Conservation (phyloP, 2,888 invertebrate genomes). For the Athetis lepigone region DNA sequence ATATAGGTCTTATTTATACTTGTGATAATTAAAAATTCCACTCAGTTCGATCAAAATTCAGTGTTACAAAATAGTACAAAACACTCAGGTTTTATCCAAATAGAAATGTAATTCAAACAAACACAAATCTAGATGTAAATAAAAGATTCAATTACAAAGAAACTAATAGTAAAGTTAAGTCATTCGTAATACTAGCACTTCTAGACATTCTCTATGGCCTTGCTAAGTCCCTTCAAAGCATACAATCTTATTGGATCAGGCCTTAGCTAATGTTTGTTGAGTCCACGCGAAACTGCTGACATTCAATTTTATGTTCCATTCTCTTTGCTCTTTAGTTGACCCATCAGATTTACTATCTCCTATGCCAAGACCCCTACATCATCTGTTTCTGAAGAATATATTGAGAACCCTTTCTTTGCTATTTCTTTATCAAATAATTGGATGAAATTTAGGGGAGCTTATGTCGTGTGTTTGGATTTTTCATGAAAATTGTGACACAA, state of each 20-base stretch:
- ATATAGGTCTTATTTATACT: neutral
- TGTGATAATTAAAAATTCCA: neutral
- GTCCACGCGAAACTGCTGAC: constrained; percentile 77
- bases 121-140: neutral
- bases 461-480: neutral
- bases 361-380: constrained; percentile 59
- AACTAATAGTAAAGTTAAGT: constrained; percentile 8
- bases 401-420: constrained; percentile 37
- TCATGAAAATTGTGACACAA: neutral
- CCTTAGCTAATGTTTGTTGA: constrained; percentile 77
- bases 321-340: constrained; percentile 71
- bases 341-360: constrained; percentile 71
- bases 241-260: constrained; percentile 83
- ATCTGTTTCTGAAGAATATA: constrained; percentile 58
- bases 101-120: neutral
- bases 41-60: neutral
- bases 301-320: constrained; percentile 78
- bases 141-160: constrained; percentile 7
- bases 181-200: constrained; percentile 24
- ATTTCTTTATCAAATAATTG: constrained; percentile 52
- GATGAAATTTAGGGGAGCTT: constrained; percentile 9
- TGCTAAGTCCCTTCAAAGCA: constrained; percentile 74
- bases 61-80: neutral
- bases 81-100: too few species aligned
- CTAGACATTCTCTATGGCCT: constrained; percentile 62